These are phyloP conservation scores for Oreochromis spilurus DNA, from an alignment of 2,113 vertebrate species.

Conservation along the genomic window DNA sequence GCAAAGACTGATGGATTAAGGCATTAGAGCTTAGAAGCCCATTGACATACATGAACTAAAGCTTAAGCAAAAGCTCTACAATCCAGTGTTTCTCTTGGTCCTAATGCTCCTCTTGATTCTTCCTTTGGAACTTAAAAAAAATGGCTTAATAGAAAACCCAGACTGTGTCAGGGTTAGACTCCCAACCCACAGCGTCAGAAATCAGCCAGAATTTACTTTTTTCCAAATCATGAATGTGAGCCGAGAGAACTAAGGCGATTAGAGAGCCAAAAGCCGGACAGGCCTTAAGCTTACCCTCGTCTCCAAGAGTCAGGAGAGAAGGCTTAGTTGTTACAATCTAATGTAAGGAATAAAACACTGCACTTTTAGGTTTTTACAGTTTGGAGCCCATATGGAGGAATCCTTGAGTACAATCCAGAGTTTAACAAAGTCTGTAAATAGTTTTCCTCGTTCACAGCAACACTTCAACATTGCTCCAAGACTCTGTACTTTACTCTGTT, in stretches of 20 bases:
- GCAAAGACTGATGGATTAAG: slow-evolving; percentile 14
- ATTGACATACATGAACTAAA: slow-evolving; percentile 16
- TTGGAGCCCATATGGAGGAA: not conserved
- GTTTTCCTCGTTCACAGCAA: not conserved
- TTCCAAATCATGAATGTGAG: slow-evolving; percentile 35
- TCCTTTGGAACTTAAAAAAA: slow-evolving; percentile 21
- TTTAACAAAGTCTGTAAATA: not conserved
- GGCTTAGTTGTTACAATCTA: not conserved
- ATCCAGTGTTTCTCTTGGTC: slow-evolving; percentile 42
- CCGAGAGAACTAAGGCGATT: slow-evolving; percentile 41
- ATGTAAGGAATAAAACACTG: not conserved
- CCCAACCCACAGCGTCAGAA: slow-evolving; percentile 43
- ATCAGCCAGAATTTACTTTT: slow-evolving; percentile 46
- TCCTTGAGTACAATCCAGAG: not conserved
- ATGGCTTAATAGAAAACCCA: slow-evolving; percentile 59
- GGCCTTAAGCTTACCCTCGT: not conserved
- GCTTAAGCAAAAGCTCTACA: slow-evolving; percentile 8
- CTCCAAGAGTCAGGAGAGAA: not conserved
- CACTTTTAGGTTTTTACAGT: not conserved
- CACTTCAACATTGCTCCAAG: not conserved
- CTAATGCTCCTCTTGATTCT: slow-evolving; percentile 14
- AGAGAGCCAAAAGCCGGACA: slow-evolving; percentile 7
- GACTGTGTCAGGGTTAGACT: slow-evolving; percentile 37
- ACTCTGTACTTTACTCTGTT: slow-evolving; percentile 4
- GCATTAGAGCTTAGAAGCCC: not conserved